Conservation (phyloP, 2,888 invertebrate genomes). For the Seira ritae region DNA sequence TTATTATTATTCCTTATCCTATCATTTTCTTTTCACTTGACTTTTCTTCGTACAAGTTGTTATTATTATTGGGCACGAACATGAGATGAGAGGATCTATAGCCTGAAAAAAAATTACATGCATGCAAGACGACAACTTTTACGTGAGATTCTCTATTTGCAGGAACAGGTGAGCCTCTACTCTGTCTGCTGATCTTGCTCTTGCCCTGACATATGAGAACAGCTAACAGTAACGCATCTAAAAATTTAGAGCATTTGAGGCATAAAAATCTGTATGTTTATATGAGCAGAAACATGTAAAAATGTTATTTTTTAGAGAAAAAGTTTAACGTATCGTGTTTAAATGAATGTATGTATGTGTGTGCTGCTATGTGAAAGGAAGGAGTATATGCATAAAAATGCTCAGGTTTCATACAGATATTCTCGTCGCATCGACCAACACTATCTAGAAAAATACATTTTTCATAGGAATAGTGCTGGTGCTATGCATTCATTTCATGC, state of each 20-base stretch:
- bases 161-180: conserved; percentile 33
- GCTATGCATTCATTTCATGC: no score
- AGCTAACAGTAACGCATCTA: conserved; percentile 22
- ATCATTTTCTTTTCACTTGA: conserved; percentile 7
- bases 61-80: conserved; percentile 13
- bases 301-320: conserved; percentile 31
- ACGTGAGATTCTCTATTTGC: conserved; percentile 12
- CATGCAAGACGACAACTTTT: background rate
- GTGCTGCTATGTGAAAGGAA: conserved; percentile 1
- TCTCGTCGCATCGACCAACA: conserved; percentile 2
- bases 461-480: background rate
- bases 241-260: conserved; percentile 46
- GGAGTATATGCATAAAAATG: background rate
- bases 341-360: background rate
- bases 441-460: background rate
- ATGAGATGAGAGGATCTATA: conserved; percentile 12
- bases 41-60: conserved; percentile 8
- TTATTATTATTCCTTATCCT: no score
- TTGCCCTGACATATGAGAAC: conserved; percentile 25
- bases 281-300: background rate
- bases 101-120: background rate
- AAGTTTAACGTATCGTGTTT: background rate
- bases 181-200: conserved; percentile 19
- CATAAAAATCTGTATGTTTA: conserved; percentile 22
- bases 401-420: background rate